Conservation (phyloP, 2,113 vertebrate species). For the Eudorcas thomsonii region DNA sequence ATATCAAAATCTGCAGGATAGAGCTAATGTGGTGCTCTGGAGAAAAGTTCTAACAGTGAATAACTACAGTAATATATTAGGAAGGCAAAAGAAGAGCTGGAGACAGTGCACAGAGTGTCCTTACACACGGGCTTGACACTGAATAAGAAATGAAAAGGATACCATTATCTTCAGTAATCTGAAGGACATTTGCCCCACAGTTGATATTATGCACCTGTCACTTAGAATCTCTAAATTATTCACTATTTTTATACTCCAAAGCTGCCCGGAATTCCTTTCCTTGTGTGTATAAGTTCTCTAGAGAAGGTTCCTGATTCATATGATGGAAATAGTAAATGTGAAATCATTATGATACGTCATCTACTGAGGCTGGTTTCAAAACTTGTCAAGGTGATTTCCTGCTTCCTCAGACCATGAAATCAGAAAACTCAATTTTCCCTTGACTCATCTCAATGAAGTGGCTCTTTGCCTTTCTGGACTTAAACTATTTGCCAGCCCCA, state of each 20-base stretch:
- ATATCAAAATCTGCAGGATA: neutral
- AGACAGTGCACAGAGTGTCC: neutral
- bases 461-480: neutral
- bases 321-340: neutral
- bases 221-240: neutral
- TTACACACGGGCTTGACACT: neutral
- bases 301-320: neutral
- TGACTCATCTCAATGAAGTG: neutral
- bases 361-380: neutral
- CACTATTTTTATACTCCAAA: neutral
- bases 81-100: neutral
- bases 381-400: neutral
- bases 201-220: neutral
- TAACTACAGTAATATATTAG: neutral
- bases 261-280: neutral
- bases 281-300: neutral
- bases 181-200: neutral
- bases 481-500: neutral
- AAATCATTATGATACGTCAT: neutral
- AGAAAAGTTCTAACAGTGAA: neutral
- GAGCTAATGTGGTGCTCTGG: neutral
- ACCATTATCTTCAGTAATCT: neutral
- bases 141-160: neutral
- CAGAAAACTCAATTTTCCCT: neutral
- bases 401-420: neutral